Base-by-base conservation (phyloP, 2,888 invertebrate genomes). In the Disparrhopalites patrizii region DNA sequence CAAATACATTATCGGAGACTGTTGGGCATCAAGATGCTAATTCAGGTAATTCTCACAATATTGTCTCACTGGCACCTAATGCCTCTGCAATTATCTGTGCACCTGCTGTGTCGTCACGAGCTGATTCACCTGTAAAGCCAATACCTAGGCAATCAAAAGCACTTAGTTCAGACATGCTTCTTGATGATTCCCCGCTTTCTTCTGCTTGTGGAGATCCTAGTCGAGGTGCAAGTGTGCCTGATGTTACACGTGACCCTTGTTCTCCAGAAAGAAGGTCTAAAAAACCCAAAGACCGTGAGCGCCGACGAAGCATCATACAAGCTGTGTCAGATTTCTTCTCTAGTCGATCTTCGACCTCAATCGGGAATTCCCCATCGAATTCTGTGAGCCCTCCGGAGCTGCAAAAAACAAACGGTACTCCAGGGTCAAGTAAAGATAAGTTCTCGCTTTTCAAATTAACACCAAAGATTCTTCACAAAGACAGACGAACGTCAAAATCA, bases 321-420 rank as follows among this genome's bases (percentile, higher is more conserved):
- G 86, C 91, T 60, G 86, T 93, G 69, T 88, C 90, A 20, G 90
- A 87, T 78, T 89, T 92, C 79, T 89, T 93, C 78, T 85, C 86
- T 76, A 88, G 89, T 36, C 57, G 68, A 15, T 66, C 66, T 1
- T 65, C 69, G 2, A 62, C 65, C 3, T 55, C 54, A 10, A 28
- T 36, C 3, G 47, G 47, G 23, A 47, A 47, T 47, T 47, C 47
- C 10, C 47, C 47, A 47, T 47, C 47, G 3, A 62, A 62, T 51
- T 33, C 51, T 27, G 15, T 33, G 8, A 51, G 18, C 23, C 23
- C 31, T 31, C 47, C 54, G 8, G 62, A 62, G 2, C 5, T 13
- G n/a, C 30, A 62, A 25, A 62, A 62, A 28, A 20, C 62, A 3
- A 27, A 23, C n/a, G 28, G 43, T 2, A 31, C 36, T 31, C 13